Conservation (phyloP, 1,140 invertebrate species). For the Trachymyrmex septentrionalis region DNA sequence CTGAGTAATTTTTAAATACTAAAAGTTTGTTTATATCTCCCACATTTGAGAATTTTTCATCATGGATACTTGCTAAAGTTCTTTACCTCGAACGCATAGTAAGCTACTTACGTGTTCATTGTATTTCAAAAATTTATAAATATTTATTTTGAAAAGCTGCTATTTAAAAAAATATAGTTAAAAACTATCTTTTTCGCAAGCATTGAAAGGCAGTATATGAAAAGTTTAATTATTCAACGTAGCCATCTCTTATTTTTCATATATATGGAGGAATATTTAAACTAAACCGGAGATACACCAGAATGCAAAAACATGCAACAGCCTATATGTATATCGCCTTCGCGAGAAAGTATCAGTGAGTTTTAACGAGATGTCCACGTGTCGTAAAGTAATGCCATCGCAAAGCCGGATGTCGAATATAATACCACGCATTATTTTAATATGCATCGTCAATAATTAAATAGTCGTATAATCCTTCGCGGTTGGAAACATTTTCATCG, state of each 20-base stretch:
- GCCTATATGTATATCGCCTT: background rate
- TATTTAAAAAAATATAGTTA: background rate
- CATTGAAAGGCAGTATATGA: conserved; percentile 1
- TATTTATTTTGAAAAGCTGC: background rate
- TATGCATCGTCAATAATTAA: conserved; percentile 45
- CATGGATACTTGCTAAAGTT: background rate
- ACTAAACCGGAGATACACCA: background rate
- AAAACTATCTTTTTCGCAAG: background rate
- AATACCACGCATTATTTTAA: conserved; percentile 42
- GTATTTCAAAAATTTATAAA: conserved; percentile 12
- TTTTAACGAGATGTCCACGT: conserved; percentile 15
- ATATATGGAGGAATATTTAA: background rate
- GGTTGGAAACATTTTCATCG: conserved; percentile 35
- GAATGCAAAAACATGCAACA: conserved; percentile 15
- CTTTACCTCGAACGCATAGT: background rate
- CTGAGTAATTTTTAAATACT: background rate
- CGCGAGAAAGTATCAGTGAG: background rate
- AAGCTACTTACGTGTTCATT: background rate
- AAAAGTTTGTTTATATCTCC: background rate
- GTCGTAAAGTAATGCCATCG: conserved; percentile 9
- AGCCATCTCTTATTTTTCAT: background rate
- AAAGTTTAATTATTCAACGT: conserved; percentile 41
- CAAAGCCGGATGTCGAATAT: conserved; percentile 34
- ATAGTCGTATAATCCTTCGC: conserved; percentile 28
- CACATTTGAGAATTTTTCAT: background rate